A percentile compares a stretch with the other conserved stretches of the same genome.
These are phyloP conservation scores for Drosophila vallismaia DNA, from an alignment of 2,888 invertebrate genomes.

Conservation along the genomic window DNA sequence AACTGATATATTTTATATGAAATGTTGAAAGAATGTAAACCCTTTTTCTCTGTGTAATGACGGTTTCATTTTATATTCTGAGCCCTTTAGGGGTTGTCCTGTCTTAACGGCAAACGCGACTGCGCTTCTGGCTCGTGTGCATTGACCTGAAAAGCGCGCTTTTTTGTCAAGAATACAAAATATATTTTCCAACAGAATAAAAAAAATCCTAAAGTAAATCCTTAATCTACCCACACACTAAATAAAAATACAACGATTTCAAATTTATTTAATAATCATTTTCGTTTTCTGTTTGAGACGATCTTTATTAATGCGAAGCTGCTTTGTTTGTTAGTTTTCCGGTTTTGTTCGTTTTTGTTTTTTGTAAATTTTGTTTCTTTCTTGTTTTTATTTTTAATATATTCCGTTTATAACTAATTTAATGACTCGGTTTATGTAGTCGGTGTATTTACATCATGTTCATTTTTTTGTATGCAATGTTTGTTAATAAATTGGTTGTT, in stretches of 20 bases:
- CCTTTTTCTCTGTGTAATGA: constrained; percentile 32
- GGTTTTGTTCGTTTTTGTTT: constrained; percentile 46
- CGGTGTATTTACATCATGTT: constrained; percentile 62
- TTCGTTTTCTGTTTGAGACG: constrained; percentile 61
- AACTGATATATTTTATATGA: too few relatives aligned
- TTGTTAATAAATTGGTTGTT: constrained; percentile 45
- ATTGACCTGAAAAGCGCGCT: constrained; percentile 66
- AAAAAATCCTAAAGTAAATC: neutral
- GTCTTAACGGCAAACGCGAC: constrained; percentile 48
- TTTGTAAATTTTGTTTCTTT: constrained; percentile 39
- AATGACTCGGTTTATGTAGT: constrained; percentile 32
- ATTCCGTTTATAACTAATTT: constrained; percentile 38
- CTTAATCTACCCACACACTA: neutral
- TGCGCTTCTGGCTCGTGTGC: constrained; percentile 53
- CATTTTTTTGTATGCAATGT: constrained; percentile 36
- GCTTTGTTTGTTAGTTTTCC: constrained; percentile 42
- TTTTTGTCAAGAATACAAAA: constrained; percentile 10
- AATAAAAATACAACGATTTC: constrained; percentile 5
- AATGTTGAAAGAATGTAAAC: neutral
- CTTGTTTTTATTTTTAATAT: constrained; percentile 21
- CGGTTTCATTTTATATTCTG: constrained; percentile 4
- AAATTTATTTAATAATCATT: constrained; percentile 36
- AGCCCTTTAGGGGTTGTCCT: constrained; percentile 56
- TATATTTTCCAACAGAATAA: neutral
- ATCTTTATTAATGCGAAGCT: constrained; percentile 73